Base-by-base conservation (phyloP, 2,797 vertebrate genomes). In the Silurus lanzhouensis region DNA sequence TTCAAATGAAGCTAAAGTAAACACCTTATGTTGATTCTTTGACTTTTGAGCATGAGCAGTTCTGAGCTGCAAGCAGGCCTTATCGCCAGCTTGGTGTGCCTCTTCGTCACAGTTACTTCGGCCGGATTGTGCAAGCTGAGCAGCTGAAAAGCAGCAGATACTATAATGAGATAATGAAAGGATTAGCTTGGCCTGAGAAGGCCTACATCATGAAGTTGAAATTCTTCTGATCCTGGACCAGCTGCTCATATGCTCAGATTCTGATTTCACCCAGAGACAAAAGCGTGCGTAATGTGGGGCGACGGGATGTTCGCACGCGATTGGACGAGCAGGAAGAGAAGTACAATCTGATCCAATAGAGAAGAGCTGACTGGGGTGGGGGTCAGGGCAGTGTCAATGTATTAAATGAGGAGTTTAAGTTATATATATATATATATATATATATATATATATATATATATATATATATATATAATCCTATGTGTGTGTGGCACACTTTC, bases 81-180 rank as follows among this genome's bases (percentile, higher is more conserved):
- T 60, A 68, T 66, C 58, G 57, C 14, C 77, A 81, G 52, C 70
- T 81, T 84, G 84, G 17, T 8, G n/a, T 13, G 20, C 52, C 61
- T 81, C 70, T 84, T 38, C 27, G 61, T 88, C 80, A 66, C 38
- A 19, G 25, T 81, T 55, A 31, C 78, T 60, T 76, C 13, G 44
- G 44, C 13, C 57, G 86, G 77, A 85, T 68, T 85, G 84, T 61
- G 31, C 2, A 64, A 63, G 63, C 38, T 90, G 84, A 87, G 82
- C 83, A 81, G 87, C 79, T 88, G 85, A 89, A 88, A 85, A 44
- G 82, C 83, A 84, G 57, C 46, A 82, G 86, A 89, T 90, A 88
- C 86, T 72, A 88, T 91, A 88, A 90, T 75, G 68, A 85, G 89
- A 89, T 91, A 74, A 89, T 38, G 67, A 57, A 68, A 46, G 76